Evolutionary conservation across 2,113 vertebrate genomes (phyloP).

Genomic region (Paralichthys olivaceus): DNA sequence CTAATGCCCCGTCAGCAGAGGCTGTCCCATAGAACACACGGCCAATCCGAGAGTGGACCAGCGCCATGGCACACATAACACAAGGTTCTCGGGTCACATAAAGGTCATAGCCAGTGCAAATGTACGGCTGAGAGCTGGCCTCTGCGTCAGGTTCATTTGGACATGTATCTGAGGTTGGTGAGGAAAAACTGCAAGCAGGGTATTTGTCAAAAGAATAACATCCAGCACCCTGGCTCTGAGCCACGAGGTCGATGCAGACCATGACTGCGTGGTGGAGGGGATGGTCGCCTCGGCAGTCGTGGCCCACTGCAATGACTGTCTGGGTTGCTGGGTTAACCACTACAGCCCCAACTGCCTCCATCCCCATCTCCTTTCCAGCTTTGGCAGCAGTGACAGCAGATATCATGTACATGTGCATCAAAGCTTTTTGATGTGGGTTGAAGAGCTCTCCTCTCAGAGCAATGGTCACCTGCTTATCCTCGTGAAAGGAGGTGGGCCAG

Average conservation of each 20-base stretch:
- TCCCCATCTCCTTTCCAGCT: constrained; percentile 65
- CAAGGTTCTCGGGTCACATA: constrained; percentile 91
- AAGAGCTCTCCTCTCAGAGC: constrained; percentile 83
- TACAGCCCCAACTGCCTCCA: constrained; percentile 83
- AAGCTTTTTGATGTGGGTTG: constrained; percentile 67
- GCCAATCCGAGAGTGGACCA: constrained; percentile 88
- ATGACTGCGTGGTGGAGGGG: constrained; percentile 89
- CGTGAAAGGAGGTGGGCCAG: constrained; percentile 90
- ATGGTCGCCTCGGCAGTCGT: constrained; percentile 80
- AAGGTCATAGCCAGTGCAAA: constrained; percentile 90
- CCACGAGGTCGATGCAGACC: constrained; percentile 90
- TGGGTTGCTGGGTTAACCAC: constrained; percentile 81
- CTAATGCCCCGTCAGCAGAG: constrained; percentile 84
- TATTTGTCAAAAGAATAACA: constrained; percentile 71
- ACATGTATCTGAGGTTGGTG: background rate
- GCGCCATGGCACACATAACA: constrained; percentile 90
- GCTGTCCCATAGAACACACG: constrained; percentile 86
- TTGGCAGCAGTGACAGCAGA: constrained; percentile 80
- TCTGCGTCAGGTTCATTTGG: background rate
- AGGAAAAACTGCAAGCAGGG: constrained; percentile 70
- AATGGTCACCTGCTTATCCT: constrained; percentile 83
- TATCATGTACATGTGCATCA: constrained; percentile 85
- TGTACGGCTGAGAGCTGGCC: constrained; percentile 77
- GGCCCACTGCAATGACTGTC: constrained; percentile 80
- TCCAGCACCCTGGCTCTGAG: constrained; percentile 85